phyloP scores from a whole-genome alignment of 2,113 vertebrate species.

The Mobula birostris region DNA sequence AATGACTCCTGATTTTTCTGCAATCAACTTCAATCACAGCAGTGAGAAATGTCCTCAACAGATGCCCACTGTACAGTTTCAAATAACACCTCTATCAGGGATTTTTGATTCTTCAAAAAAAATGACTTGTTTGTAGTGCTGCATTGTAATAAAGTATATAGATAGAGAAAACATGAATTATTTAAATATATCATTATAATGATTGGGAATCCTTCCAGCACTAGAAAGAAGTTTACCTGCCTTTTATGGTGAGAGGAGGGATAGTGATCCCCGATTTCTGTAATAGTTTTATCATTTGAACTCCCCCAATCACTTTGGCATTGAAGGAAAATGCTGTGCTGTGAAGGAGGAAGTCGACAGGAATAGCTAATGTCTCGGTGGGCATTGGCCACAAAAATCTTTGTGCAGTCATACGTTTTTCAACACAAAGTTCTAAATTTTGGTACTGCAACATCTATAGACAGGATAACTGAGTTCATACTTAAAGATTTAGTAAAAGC shows the following conservation, averaged over 20 bases:
- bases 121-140: not conserved
- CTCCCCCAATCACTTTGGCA: not conserved
- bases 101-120: not conserved
- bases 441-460: not conserved
- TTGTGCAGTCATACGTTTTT: not conserved
- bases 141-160: conserved; percentile 3
- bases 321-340: not conserved
- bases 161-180: not conserved
- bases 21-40: not conserved
- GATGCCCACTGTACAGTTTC: not conserved
- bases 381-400: not conserved
- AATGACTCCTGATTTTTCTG: conserved; percentile 47
- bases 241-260: not conserved
- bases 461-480: not conserved
- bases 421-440: not conserved
- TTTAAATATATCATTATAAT: not conserved
- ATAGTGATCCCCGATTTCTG: not conserved
- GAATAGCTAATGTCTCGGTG: not conserved
- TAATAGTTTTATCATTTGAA: not conserved
- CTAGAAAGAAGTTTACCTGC: not conserved
- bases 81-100: not conserved
- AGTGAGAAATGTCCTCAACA: not conserved
- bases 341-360: not conserved
- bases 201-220: not conserved
- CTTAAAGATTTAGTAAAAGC: not conserved